Percentiles rank a stretch among this genome's conserved stretches.
These are phyloP conservation scores for Zaprionus gabonicus DNA, from an alignment of 1,140 invertebrate genomes.

Conservation along the genomic window DNA sequence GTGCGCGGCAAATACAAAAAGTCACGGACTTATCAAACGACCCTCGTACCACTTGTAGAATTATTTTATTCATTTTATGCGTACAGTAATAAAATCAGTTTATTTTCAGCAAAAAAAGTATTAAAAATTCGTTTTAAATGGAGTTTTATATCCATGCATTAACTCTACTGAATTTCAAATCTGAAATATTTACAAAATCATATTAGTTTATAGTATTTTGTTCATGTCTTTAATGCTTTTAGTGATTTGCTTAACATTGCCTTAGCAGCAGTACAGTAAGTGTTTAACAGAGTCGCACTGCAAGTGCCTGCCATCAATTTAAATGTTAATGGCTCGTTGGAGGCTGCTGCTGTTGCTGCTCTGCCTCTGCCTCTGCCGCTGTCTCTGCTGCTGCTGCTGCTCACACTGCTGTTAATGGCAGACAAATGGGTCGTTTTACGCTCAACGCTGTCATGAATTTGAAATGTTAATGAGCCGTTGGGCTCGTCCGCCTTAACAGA, in stretches of 20 bases:
- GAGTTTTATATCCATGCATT: too few species aligned
- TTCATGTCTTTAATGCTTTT: neutral
- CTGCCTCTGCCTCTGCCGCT: slow-evolving; percentile 26
- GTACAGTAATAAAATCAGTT: neutral
- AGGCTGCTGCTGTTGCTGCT: slow-evolving; percentile 33
- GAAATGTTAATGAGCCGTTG: slow-evolving; percentile 74
- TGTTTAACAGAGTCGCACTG: slow-evolving; percentile 30
- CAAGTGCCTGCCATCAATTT: slow-evolving; percentile 65
- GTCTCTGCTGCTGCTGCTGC: slow-evolving; percentile 25
- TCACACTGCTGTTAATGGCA: slow-evolving; percentile 63
- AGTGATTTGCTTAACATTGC: slow-evolving; percentile 28
- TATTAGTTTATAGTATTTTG: neutral
- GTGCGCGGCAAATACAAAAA: too few species aligned
- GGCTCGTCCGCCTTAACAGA: slow-evolving; percentile 57
- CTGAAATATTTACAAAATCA: neutral
- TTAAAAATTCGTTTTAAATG: too few species aligned
- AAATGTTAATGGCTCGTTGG: slow-evolving; percentile 68
- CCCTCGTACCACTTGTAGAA: slow-evolving; percentile 2
- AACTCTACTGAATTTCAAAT: too few species aligned
- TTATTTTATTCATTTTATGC: too few species aligned
- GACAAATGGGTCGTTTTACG: slow-evolving; percentile 65
- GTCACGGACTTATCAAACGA: too few species aligned
- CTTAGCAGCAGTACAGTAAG: slow-evolving; percentile 25
- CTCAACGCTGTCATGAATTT: slow-evolving; percentile 67
- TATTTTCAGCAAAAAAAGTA: neutral